Conservation (phyloP, 2,797 vertebrate species). For the Jordanella pulchra region DNA sequence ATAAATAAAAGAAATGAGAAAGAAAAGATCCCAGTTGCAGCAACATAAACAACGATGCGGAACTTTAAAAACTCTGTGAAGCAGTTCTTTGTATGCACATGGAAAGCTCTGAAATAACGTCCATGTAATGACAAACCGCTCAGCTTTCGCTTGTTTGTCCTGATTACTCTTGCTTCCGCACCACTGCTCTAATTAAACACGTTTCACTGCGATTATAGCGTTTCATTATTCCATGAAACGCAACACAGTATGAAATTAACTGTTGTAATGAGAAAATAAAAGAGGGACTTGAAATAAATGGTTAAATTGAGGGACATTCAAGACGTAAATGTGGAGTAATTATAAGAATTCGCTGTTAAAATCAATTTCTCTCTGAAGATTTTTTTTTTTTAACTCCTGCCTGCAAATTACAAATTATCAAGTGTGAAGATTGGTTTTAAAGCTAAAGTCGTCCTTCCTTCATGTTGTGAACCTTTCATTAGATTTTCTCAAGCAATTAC, state of each 20-base stretch:
- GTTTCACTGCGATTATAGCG: constrained; percentile 24
- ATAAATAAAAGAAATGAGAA: no score
- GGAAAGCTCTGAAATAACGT: constrained; percentile 2
- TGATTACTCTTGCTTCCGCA: constrained; percentile 27
- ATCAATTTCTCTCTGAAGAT: constrained; percentile 2
- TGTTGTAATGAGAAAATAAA: background rate
- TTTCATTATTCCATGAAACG: constrained; percentile 37
- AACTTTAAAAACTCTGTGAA: background rate
- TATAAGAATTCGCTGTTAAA: background rate
- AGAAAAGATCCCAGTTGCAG: no score
- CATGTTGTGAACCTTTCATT: constrained; percentile 10
- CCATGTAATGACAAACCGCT: background rate
- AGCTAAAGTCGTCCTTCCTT: background rate
- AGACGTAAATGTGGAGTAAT: background rate
- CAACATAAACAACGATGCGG: background rate
- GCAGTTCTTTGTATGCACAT: background rate
- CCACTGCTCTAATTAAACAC: constrained; percentile 43
- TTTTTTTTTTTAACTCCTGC: background rate
- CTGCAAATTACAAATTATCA: background rate
- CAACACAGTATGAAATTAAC: constrained; percentile 44
- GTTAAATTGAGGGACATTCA: background rate
- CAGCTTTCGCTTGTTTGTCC: constrained; percentile 29
- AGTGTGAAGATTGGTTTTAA: background rate
- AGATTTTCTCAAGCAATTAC: constrained; percentile 4
- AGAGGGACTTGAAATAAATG: constrained; percentile 12